Evolutionary conservation across 2,797 vertebrate genomes (phyloP).

Genomic region (Xenopus petersii): DNA sequence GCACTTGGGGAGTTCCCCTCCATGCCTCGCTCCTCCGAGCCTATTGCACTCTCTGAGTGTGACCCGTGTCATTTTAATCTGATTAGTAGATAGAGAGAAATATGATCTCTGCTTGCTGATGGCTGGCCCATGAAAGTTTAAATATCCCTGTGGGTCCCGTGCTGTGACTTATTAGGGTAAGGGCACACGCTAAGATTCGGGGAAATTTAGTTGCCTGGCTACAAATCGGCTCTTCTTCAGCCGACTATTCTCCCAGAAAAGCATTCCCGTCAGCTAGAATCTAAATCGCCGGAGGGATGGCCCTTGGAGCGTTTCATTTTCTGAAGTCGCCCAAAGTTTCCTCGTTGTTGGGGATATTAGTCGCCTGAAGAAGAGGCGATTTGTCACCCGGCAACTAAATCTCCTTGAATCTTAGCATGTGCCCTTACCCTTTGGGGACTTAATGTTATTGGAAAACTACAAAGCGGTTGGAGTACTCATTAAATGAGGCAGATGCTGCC

Average conservation of each 20-base stretch:
- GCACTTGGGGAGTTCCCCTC: neutral
- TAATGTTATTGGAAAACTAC: conserved; percentile 26
- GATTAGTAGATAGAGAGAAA: conserved; percentile 44
- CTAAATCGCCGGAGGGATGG: no score
- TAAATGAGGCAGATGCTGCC: conserved; percentile 21
- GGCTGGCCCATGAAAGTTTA: conserved; percentile 37
- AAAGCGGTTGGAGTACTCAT: conserved; percentile 13
- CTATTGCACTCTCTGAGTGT: conserved; percentile 22
- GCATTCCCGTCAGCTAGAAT: no score
- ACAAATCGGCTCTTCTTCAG: no score
- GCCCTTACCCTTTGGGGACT: neutral
- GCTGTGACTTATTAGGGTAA: conserved; percentile 24
- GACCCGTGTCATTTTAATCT: conserved; percentile 42
- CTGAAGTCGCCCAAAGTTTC: no score
- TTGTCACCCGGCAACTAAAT: no score
- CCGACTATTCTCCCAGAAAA: no score
- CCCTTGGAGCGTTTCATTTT: no score
- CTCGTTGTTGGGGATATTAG: no score
- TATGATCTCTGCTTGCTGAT: conserved; percentile 24
- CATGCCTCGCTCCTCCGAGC: conserved; percentile 8
- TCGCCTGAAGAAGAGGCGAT: no score
- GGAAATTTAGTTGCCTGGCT: no score
- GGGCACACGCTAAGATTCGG: no score
- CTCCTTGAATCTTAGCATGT: no score
- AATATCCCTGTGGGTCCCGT: conserved; percentile 34